These are phyloP conservation scores for Eciton burchellii DNA, from an alignment of 1,140 invertebrate species.

Conservation along the genomic window DNA sequence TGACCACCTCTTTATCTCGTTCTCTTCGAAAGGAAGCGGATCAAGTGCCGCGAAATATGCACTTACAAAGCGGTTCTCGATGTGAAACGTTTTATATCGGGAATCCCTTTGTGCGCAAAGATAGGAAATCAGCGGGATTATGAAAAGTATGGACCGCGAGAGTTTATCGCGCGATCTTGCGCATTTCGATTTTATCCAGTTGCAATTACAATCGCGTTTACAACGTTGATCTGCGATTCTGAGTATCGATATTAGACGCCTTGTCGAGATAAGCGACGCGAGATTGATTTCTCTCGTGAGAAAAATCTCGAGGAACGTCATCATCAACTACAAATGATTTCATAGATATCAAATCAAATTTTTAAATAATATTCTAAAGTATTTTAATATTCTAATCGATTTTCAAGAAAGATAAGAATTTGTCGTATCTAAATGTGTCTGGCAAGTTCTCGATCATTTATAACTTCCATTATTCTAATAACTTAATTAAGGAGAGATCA, in stretches of 20 bases:
- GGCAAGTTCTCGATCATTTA: too few species aligned
- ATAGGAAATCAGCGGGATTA: conserved; percentile 41
- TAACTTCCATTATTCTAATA: too few species aligned
- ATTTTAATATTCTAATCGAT: too few species aligned
- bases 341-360: too few species aligned
- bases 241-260: neutral
- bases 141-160: conserved; percentile 1
- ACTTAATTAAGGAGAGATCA: neutral
- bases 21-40: conserved; percentile 41
- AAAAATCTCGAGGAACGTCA: neutral
- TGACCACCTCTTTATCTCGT: conserved; percentile 48
- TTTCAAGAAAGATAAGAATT: neutral
- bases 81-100: conserved; percentile 28
- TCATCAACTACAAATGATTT: conserved; percentile 3
- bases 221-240: neutral
- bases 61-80: conserved; percentile 51
- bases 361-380: too few species aligned
- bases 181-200: conserved; percentile 1
- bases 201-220: neutral
- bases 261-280: neutral
- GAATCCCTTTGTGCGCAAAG: conserved; percentile 45
- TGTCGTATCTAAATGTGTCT: neutral
- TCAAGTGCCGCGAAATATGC: conserved; percentile 62
- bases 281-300: neutral
- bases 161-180: conserved; percentile 20